Base-by-base conservation (phyloP, 2,888 invertebrate species). In the Hydropsyche betteni region DNA sequence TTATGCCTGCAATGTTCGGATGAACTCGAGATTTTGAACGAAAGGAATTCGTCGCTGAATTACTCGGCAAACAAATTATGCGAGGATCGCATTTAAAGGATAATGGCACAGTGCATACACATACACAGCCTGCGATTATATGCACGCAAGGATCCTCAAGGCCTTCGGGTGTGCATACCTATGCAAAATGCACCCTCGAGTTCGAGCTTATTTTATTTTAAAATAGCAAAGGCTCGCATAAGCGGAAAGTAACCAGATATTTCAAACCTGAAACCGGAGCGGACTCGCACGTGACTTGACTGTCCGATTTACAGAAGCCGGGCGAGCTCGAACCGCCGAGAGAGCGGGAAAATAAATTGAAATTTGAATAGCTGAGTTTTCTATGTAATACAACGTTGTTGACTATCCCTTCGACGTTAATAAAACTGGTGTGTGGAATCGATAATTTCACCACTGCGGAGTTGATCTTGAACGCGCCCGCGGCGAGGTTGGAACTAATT, bases 171-270 rank as follows among this genome's bases (percentile, higher is more conserved):
- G 61, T 53, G 58, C 58, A 64, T 64, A 64, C 34, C 64, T 64
- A 64, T 64, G 64, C 64, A 64, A 64, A 64, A 64, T 64, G 64
- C 64, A 64, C 64, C 64, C 64, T 64, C 64, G 64, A 58, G 16
- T 58, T 44, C 10, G 7, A 44, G 44, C 44, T 44, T 4, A 44
- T 44, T 44, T 44, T 44, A 44, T 44, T 44, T 44, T 44, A 10
- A 44, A 44, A 44, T 44, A 44, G 44, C 44, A 10, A 6, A 44
- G 44, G 44, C 44, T 44, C 44, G 44, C 10, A 44, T 44, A 44
- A 44, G 44, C 55, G 55, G 16, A n/a, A 55, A 55, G 14, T 16
- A 16, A 16, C 16, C 55, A n/a, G 55, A 16, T 55, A 55, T 55
- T 55, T 55, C 55, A 55, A 55, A 14, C 55, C 16, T 55, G 55